Percentiles rank a stretch among this genome's conserved stretches.
Evolutionary conservation across 2,888 invertebrate species (phyloP).

Genomic region (Automeris io): DNA sequence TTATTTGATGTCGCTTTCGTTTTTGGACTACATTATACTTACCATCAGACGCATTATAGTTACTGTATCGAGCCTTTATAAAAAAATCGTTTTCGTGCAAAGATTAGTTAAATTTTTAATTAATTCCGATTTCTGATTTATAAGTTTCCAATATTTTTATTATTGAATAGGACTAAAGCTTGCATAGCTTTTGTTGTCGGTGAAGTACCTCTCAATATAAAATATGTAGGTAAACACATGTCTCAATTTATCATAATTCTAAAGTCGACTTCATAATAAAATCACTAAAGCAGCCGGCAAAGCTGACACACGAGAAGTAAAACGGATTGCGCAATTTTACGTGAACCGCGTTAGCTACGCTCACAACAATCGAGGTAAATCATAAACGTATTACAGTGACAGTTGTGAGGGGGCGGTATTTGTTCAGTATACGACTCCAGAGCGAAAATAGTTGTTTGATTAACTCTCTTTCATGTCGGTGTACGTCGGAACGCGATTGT

Average conservation of each 20-base stretch:
- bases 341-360: conserved; percentile 49
- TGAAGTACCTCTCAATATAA: too few relatives aligned
- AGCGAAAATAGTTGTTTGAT: conserved; percentile 68
- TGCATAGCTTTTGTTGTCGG: too few relatives aligned
- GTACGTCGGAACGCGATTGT: conserved; percentile 61
- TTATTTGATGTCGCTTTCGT: too few relatives aligned
- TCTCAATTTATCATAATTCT: conserved; percentile 4
- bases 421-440: conserved; percentile 31
- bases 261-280: conserved; percentile 7
- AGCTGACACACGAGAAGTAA: conserved; percentile 36
- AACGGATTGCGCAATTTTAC: conserved; percentile 62
- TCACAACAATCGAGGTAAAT: conserved; percentile 49
- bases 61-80: too few relatives aligned
- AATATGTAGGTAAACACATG: too few relatives aligned
- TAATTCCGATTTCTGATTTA: too few relatives aligned
- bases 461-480: conserved; percentile 72
- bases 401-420: conserved; percentile 60
- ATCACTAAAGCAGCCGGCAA: conserved; percentile 45
- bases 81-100: too few relatives aligned
- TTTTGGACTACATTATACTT: too few relatives aligned
- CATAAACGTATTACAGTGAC: conserved; percentile 60
- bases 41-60: too few relatives aligned
- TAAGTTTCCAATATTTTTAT: too few relatives aligned
- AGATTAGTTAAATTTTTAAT: too few relatives aligned
- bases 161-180: too few relatives aligned